Base-by-base conservation (phyloP, 2,113 vertebrate species). In the Odobenus rosmarus region DNA sequence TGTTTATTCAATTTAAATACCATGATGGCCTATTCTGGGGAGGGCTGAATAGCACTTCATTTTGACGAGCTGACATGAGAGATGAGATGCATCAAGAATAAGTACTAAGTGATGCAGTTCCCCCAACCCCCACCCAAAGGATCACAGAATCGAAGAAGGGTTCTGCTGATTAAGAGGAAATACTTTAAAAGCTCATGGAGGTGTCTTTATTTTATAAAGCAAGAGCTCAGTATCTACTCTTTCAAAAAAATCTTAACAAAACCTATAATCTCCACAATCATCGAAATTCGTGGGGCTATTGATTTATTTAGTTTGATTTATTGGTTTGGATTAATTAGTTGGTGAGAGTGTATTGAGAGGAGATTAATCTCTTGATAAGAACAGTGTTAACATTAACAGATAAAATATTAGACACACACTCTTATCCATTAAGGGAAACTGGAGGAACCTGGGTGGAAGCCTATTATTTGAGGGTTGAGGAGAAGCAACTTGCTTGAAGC, bases 221-320 rank as follows among this genome's bases (percentile, higher is more conserved):
- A 76, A 93, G 26, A 71, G 88, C 19, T 87, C 79, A 83, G 49
- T 69, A 92, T 57, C 42, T 96, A 61, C 21, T 85, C 15, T 96
- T 92, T 79, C 12, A n/a, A 88, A 87, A 67, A 64, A 88, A 69
- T n/a, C 51, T 92, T 42, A 59, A 11, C 53, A 94, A 80, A 94
- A 64, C 21, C 24, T 57, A 36, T 88, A 67, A 53, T 83, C 28
- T 23, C 28, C 53, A 93, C 7, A 61, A n/a, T 94, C 57, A 84
- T 51, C 93, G 81, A 33, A 94, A 2, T 97, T 97, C 96, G 88
- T 91, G 97, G 85, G 49, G 4, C 74, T 77, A 86, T 59, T 97
- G 67, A 93, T 97, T 97, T 97, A 42, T 88, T 96, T 95, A 93
- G 24, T 88, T 98, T 97, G 61, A 51, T 95, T 96, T 93, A 86